Evolutionary conservation across 2,888 invertebrate species (phyloP).

Genomic region (Isoperla grammatica): DNA sequence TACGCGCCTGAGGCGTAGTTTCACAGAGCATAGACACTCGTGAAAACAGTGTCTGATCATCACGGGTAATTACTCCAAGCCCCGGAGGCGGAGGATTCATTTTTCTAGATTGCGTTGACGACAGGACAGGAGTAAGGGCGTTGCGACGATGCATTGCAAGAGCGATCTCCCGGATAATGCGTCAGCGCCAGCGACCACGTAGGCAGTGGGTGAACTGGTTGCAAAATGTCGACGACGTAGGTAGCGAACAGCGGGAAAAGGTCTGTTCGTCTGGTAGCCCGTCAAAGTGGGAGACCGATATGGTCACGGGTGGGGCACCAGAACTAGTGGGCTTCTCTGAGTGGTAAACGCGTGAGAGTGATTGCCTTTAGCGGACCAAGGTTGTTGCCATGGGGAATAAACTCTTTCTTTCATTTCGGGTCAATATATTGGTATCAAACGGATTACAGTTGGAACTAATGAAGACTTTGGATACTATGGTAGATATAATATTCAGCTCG

Average conservation of each 20-base stretch:
- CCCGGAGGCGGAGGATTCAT: no score
- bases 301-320: constrained; percentile 15
- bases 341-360: neutral
- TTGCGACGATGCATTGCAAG: no score
- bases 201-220: constrained; percentile 12
- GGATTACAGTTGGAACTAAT: no score
- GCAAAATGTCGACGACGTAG: neutral
- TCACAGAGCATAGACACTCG: no score
- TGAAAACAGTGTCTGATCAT: no score
- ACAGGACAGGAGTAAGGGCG: no score
- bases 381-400: constrained; percentile 10
- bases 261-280: neutral
- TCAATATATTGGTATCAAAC: neutral
- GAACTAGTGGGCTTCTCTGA: constrained; percentile 5
- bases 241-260: constrained; percentile 2
- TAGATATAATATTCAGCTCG: no score
- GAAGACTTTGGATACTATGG: no score
- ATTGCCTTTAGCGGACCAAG: constrained; percentile 7
- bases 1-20: no score
- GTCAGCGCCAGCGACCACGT: neutral
- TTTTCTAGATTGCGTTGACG: no score
- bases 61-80: no score
- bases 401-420: neutral
- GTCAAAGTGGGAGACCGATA: constrained; percentile 3
- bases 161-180: no score